phyloP scores from a whole-genome alignment of 1,140 invertebrate species.

The Nymphalis io region DNA sequence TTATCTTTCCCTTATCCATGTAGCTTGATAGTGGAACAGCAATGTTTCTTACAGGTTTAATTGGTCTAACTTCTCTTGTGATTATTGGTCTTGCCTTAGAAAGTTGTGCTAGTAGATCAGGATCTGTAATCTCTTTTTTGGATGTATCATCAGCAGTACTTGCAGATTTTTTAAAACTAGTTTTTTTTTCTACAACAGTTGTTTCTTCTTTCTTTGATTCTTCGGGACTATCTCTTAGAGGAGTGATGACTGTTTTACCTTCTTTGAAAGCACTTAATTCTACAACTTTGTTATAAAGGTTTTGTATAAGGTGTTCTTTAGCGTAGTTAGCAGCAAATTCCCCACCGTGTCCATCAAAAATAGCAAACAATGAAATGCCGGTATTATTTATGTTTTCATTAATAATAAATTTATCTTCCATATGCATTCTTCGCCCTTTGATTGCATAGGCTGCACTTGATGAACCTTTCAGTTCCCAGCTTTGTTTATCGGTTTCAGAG shows the following conservation, averaged over 20 bases:
- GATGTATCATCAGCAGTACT: conserved; percentile 82
- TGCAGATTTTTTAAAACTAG: conserved; percentile 84
- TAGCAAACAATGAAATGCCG: conserved; percentile 92
- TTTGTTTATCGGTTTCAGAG: conserved; percentile 83
- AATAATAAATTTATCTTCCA: conserved; percentile 96
- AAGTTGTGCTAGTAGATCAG: conserved; percentile 84
- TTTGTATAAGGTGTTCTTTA: conserved; percentile 89
- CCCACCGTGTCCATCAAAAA: conserved; percentile 97
- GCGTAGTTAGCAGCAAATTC: conserved; percentile 96
- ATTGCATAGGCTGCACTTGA: conserved; percentile 92
- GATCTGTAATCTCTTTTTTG: conserved; percentile 85
- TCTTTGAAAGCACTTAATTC: conserved; percentile 86
- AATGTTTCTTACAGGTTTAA: conserved; percentile 65
- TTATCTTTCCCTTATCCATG: conserved; percentile 87
- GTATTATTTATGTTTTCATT: conserved; percentile 88
- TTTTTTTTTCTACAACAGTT: conserved; percentile 80
- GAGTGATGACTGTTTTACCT: conserved; percentile 76
- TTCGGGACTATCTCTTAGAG: conserved; percentile 66
- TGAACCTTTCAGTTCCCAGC: conserved; percentile 89
- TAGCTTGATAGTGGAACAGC: conserved; percentile 79
- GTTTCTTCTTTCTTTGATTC: conserved; percentile 73
- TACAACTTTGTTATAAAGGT: conserved; percentile 87
- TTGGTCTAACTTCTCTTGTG: conserved; percentile 83
- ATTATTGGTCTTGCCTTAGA: conserved; percentile 84
- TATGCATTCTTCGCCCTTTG: conserved; percentile 92